Evolutionary conservation across 2,888 invertebrate genomes (phyloP).

Genomic region (Netelia inedita): DNA sequence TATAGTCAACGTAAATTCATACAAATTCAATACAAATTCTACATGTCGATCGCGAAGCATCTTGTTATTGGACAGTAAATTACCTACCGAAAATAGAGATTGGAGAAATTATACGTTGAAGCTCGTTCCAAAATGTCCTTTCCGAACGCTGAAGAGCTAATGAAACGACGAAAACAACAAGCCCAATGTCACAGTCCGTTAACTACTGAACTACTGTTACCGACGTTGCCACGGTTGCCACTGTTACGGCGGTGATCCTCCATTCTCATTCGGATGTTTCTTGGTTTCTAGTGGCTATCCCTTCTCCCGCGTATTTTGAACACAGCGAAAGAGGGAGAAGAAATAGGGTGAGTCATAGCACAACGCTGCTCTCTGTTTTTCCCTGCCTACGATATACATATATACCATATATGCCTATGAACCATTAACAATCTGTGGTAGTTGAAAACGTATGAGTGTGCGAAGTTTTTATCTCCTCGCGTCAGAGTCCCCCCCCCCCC

Average conservation of each 20-base stretch:
- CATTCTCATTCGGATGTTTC: neutral
- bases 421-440: neutral
- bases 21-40: too few relatives aligned
- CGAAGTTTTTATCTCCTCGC: slow-evolving; percentile 58
- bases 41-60: neutral
- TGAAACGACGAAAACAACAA: slow-evolving; percentile 6
- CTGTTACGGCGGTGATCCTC: neutral
- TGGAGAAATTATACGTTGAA: neutral
- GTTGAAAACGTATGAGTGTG: slow-evolving; percentile 29
- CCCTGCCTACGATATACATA: neutral
- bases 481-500: slow-evolving; percentile 52
- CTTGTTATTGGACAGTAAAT: neutral
- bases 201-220: too few relatives aligned
- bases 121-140: neutral
- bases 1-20: neutral
- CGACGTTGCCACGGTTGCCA: neutral
- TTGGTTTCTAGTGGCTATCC: neutral
- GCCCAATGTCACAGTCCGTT: neutral
- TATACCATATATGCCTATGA: neutral
- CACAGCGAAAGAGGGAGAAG: neutral
- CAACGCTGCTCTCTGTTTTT: neutral
- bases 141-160: slow-evolving; percentile 51
- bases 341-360: neutral
- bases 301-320: neutral
- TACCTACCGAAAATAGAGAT: neutral